Evolutionary conservation across 1,140 invertebrate species (phyloP).

Genomic region (Pseudomyrmex sp.): DNA sequence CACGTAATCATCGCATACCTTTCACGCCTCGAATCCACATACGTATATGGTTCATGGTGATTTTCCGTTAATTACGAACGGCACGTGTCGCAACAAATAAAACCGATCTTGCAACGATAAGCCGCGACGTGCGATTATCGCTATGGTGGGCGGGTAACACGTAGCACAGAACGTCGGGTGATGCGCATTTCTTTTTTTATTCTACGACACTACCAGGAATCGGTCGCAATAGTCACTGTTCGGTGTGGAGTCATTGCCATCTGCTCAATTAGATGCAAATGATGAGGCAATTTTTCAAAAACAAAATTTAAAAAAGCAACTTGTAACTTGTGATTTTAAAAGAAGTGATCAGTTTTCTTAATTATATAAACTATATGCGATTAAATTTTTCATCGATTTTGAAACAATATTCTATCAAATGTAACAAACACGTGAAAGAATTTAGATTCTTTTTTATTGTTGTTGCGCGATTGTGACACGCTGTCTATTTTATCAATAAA

Average conservation of each 20-base stretch:
- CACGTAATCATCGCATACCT: conserved; percentile 67
- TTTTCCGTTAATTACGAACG: conserved; percentile 69
- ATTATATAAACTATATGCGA: background rate
- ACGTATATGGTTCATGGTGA: conserved; percentile 56
- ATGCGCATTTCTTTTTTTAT: background rate
- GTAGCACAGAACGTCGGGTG: no score
- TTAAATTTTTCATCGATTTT: background rate
- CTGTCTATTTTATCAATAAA: no score
- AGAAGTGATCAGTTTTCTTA: background rate
- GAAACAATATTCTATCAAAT: background rate
- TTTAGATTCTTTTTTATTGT: no score
- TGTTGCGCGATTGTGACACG: background rate
- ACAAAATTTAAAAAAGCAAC: background rate
- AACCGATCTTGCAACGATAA: conserved; percentile 42
- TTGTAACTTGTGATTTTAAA: background rate
- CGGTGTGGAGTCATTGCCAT: background rate
- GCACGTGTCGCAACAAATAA: conserved; percentile 42
- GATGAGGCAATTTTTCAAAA: no score
- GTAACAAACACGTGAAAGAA: no score
- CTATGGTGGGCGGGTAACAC: background rate
- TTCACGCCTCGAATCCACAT: conserved; percentile 46
- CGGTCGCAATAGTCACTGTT: background rate
- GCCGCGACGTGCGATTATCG: conserved; percentile 26
- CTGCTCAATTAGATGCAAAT: conserved; percentile 7
- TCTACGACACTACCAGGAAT: background rate